These are phyloP conservation scores for Prinia subflava DNA, from an alignment of 2,113 vertebrate species.

Conservation along the genomic window DNA sequence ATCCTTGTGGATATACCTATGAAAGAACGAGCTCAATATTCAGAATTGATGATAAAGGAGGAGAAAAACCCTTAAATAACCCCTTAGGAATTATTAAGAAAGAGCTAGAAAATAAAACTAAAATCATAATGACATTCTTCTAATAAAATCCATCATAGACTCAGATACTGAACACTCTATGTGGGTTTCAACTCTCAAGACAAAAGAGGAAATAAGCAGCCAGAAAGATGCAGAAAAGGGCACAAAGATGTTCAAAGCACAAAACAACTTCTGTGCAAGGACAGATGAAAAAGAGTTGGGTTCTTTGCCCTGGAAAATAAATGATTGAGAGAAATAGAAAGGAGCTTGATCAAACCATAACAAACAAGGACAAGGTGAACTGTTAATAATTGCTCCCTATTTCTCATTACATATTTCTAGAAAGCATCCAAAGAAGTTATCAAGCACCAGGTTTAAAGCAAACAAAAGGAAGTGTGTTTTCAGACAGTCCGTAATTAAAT, in stretches of 20 bases:
- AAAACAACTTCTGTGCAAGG: background rate
- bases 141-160: background rate
- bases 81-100: background rate
- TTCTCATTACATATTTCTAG: constrained; percentile 36
- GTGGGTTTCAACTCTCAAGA: background rate
- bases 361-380: constrained; percentile 24
- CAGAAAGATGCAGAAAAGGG: background rate
- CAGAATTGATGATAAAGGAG: background rate
- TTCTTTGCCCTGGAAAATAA: background rate
- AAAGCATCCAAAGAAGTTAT: constrained; percentile 36
- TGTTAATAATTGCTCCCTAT: constrained; percentile 5
- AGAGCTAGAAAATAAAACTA: background rate
- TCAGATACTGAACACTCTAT: background rate
- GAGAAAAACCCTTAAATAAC: background rate
- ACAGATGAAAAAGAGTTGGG: background rate
- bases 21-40: background rate
- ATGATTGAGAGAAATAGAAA: background rate
- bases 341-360: background rate
- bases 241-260: background rate
- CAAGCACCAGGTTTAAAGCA: constrained; percentile 39
- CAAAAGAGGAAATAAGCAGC: background rate
- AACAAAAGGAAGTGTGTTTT: constrained; percentile 39
- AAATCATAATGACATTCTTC: background rate
- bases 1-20: background rate
- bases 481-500: constrained; percentile 36